Conservation (phyloP, 2,113 vertebrate genomes). For the Rhagologus leucostigma region DNA sequence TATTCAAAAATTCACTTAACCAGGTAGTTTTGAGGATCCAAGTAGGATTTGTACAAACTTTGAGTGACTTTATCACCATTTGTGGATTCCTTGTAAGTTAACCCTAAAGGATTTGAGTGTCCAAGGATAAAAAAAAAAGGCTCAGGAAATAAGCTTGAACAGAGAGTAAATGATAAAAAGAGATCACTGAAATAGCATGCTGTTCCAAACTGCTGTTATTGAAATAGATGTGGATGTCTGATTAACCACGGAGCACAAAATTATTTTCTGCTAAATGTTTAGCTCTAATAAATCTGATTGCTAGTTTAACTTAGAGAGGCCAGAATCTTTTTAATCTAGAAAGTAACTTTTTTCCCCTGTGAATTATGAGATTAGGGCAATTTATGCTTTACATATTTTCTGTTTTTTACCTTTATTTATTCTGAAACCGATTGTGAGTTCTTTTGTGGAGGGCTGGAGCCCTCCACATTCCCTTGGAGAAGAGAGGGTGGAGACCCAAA, state of each 20-base stretch:
- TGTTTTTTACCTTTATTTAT: conserved; percentile 48
- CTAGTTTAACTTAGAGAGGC: not conserved
- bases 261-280: not conserved
- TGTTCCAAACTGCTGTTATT: not conserved
- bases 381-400: conserved; percentile 35
- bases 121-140: not conserved
- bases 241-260: not conserved
- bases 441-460: no score
- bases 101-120: not conserved
- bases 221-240: not conserved
- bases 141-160: not conserved
- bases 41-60: not conserved
- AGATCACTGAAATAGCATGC: not conserved
- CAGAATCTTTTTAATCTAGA: not conserved
- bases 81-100: not conserved
- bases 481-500: no score
- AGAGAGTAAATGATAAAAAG: not conserved
- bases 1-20: not conserved
- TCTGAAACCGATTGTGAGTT: conserved; percentile 28
- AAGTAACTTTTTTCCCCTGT: not conserved
- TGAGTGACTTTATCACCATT: not conserved
- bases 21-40: not conserved
- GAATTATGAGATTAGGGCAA: conserved; percentile 3
- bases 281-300: not conserved
- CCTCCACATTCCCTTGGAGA: no score